Evolutionary conservation across 2,113 vertebrate species (phyloP).

Genomic region (Vulpes vulpes): DNA sequence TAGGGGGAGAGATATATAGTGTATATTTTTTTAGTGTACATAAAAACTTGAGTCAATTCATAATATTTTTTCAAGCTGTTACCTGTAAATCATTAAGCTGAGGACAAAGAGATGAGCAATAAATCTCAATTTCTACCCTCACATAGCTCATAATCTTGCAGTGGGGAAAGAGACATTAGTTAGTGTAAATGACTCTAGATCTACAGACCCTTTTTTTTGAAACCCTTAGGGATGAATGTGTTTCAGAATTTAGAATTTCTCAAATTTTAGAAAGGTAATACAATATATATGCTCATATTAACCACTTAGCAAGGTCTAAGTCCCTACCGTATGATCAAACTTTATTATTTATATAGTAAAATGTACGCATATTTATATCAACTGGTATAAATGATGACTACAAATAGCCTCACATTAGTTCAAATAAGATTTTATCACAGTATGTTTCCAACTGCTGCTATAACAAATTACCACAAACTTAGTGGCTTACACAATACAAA

Average conservation of each 20-base stretch:
- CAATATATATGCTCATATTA: neutral
- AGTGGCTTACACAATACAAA: constrained; percentile 9
- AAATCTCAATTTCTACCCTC: neutral
- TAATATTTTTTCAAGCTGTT: neutral
- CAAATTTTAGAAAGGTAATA: neutral
- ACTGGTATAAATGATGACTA: neutral
- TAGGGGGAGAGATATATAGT: too few relatives aligned
- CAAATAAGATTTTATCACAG: neutral
- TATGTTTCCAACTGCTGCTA: neutral
- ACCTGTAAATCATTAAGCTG: neutral
- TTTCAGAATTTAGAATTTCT: constrained; percentile 45
- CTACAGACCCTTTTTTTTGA: neutral
- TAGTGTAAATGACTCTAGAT: neutral
- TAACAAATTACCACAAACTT: constrained; percentile 8
- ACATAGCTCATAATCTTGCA: neutral
- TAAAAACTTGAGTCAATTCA: constrained; percentile 1
- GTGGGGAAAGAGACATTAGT: neutral
- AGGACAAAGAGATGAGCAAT: neutral
- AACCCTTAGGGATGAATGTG: neutral
- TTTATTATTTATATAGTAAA: constrained; percentile 12
- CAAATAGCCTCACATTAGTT: neutral
- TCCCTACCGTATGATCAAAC: neutral
- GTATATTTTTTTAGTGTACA: neutral
- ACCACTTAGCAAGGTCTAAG: neutral
- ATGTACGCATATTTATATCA: neutral